phyloP scores from a whole-genome alignment of 37 sponge, comb jelly and placozoan species.

The Crambe crambe region DNA sequence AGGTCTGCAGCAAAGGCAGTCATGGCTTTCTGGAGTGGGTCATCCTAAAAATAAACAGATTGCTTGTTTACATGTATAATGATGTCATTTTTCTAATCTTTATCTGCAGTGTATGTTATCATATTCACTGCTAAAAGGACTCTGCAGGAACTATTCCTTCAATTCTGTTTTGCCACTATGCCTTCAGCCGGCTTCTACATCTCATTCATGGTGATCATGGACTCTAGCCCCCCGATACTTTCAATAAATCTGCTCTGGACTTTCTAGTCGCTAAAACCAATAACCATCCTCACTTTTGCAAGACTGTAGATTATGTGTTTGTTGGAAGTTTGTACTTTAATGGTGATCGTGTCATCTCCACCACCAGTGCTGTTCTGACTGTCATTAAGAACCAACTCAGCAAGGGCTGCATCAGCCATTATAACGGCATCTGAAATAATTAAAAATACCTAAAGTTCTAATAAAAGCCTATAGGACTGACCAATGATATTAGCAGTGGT shows the following conservation, averaged over 20 bases:
- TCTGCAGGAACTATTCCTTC: too few species aligned
- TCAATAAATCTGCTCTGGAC: too few species aligned
- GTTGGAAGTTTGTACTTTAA: constrained; percentile 51
- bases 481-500: constrained; percentile 74
- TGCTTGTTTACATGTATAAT: background rate
- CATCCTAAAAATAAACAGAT: constrained; percentile 35
- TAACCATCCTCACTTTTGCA: background rate
- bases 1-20: constrained; percentile 55
- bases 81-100: too few species aligned
- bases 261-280: too few species aligned
- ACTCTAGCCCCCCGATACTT: too few species aligned
- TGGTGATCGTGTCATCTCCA: constrained; percentile 10
- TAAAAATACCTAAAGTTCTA: background rate
- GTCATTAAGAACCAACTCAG: background rate
- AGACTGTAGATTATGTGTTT: constrained; percentile 37
- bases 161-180: too few species aligned
- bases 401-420: background rate
- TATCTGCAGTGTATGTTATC: too few species aligned
- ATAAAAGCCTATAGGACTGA: background rate
- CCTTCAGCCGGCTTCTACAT: too few species aligned
- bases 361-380: background rate
- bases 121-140: too few species aligned
- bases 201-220: too few species aligned
- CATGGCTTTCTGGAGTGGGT: constrained; percentile 66
- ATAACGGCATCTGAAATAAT: background rate